phyloP scores from a whole-genome alignment of 2,797 vertebrate genomes.

The Spatula clypeata region DNA sequence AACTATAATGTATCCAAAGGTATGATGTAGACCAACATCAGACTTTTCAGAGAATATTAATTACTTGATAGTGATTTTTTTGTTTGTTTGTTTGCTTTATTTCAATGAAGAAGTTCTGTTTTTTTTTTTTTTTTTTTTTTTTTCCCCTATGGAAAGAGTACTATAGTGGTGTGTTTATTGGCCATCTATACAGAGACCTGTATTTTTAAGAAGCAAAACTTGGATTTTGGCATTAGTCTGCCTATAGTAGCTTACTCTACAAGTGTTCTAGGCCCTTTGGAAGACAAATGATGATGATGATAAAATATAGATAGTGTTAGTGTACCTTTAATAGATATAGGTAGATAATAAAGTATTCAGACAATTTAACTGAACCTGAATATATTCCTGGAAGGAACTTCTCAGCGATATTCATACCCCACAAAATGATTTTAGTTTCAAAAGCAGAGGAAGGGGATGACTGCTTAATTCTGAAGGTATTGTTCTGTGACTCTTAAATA shows the following conservation, averaged over 20 bases:
- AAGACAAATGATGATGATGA: background rate
- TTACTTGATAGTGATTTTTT: background rate
- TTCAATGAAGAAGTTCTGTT: background rate
- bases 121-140: background rate
- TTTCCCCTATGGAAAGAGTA: background rate
- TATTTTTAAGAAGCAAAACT: background rate
- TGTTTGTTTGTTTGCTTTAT: background rate
- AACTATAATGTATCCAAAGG: background rate
- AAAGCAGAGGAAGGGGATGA: background rate
- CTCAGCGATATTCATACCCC: background rate
- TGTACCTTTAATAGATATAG: background rate
- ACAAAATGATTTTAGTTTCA: background rate
- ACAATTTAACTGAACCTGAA: background rate
- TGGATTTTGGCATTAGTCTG: background rate
- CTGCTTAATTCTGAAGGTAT: background rate
- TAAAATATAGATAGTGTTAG: background rate
- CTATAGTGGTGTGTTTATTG: background rate
- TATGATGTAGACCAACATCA: background rate
- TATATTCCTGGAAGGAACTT: background rate
- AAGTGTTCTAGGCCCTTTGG: background rate
- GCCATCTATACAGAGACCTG: background rate
- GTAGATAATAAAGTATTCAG: background rate
- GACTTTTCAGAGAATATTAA: background rate
- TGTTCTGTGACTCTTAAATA: background rate
- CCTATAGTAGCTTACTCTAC: background rate